Evolutionary conservation across 2,797 vertebrate genomes (phyloP).

Genomic region (Tokudaia tokunoshimensis): DNA sequence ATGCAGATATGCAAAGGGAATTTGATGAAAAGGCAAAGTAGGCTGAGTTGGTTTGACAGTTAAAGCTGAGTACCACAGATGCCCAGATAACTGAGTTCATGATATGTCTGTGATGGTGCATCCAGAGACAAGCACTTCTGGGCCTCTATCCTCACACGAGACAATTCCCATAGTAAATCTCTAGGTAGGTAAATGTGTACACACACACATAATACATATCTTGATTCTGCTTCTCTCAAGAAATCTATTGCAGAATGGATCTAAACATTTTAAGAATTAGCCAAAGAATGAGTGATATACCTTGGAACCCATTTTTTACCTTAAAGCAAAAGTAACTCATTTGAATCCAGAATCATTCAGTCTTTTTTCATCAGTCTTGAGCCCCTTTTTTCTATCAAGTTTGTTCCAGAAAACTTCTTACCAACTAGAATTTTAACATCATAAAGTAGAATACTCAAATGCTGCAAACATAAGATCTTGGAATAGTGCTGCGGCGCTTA

Average conservation of each 20-base stretch:
- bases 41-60: background rate
- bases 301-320: background rate
- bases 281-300: background rate
- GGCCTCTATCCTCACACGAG: background rate
- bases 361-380: background rate
- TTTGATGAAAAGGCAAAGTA: background rate
- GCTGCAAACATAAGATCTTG: background rate
- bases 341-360: constrained; percentile 11
- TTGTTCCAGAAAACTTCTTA: constrained; percentile 6
- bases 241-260: background rate
- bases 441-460: background rate
- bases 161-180: background rate
- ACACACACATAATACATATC: background rate
- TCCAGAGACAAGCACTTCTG: background rate
- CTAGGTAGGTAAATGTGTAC: background rate
- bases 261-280: background rate
- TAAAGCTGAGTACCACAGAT: background rate
- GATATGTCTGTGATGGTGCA: background rate
- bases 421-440: background rate
- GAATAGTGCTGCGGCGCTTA: background rate
- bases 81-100: background rate
- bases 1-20: too few species aligned
- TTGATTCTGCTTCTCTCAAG: background rate
- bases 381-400: background rate
- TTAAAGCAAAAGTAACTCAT: background rate